Percentiles rank a stretch among this genome's conserved stretches.
These are phyloP conservation scores for Sebastes steindachneri DNA, from an alignment of 2,797 vertebrate genomes.

Conservation along the genomic window DNA sequence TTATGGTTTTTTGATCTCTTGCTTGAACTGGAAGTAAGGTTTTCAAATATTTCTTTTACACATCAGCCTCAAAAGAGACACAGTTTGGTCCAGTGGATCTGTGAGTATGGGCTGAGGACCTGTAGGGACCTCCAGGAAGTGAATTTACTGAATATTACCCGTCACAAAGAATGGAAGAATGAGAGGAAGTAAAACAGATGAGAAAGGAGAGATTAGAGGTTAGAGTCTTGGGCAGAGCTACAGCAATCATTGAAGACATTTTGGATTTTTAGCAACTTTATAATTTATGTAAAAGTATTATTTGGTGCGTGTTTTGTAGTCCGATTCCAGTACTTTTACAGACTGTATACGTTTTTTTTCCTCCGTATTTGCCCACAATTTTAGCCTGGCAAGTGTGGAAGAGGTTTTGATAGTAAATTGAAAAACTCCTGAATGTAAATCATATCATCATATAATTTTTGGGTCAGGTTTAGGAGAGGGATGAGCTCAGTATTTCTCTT, in stretches of 20 bases:
- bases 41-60: background rate
- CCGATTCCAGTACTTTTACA: background rate
- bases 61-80: background rate
- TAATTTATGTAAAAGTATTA: background rate
- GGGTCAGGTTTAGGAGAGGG: no score
- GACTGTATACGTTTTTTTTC: background rate
- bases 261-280: background rate
- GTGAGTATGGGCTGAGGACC: background rate
- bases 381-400: no score
- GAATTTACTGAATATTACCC: background rate
- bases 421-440: no score
- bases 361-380: no score
- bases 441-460: no score
- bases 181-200: background rate
- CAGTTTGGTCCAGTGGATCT: background rate
- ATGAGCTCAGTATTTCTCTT: no score
- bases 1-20: slow-evolving; percentile 39
- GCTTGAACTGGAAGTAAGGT: slow-evolving; percentile 6
- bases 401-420: no score
- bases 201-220: no score
- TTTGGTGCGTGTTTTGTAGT: background rate
- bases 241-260: no score
- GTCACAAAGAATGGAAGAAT: background rate
- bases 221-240: no score
- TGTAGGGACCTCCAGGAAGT: background rate